Conservation (phyloP, 2,888 invertebrate genomes). For the Tetropium fuscum region DNA sequence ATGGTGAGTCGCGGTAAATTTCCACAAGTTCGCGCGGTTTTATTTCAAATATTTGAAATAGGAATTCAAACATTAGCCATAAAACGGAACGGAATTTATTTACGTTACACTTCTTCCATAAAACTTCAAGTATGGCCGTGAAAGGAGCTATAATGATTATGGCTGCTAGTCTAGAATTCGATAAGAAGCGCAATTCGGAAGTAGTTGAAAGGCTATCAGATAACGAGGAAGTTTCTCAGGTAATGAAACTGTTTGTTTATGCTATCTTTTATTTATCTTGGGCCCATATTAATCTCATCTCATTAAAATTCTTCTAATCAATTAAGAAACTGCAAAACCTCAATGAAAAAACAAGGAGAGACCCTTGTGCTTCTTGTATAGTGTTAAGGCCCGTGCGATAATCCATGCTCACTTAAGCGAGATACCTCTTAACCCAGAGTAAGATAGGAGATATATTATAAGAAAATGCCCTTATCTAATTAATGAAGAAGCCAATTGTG, state of each 20-base stretch:
- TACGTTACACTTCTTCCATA: slow-evolving; percentile 95
- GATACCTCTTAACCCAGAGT: slow-evolving; percentile 82
- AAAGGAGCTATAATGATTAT: slow-evolving; percentile 97
- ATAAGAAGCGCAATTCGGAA: slow-evolving; percentile 93
- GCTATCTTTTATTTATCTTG: too few species aligned
- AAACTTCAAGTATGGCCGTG: slow-evolving; percentile 94
- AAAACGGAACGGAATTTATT: too few species aligned
- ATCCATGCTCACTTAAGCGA: slow-evolving; percentile 97
- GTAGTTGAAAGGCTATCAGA: slow-evolving; percentile 93
- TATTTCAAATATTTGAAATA: too few species aligned
- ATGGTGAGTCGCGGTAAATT: too few species aligned
- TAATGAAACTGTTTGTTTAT: too few species aligned
- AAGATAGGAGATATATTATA: slow-evolving; percentile 85
- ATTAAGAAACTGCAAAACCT: slow-evolving; percentile 92
- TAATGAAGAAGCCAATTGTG: slow-evolving; percentile 97
- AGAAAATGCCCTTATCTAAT: slow-evolving; percentile 95
- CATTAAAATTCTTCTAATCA: slow-evolving; percentile 78
- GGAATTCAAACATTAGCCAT: too few species aligned
- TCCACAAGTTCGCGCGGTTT: too few species aligned
- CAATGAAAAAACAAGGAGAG: slow-evolving; percentile 95
- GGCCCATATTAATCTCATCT: too few species aligned
- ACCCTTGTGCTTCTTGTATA: slow-evolving; percentile 93
- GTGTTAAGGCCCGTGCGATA: slow-evolving; percentile 91
- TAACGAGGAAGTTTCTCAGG: slow-evolving; percentile 89
- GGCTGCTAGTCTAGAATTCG: slow-evolving; percentile 97